Conservation (phyloP, 2,113 vertebrate species). For the Aplodontia rufa region DNA sequence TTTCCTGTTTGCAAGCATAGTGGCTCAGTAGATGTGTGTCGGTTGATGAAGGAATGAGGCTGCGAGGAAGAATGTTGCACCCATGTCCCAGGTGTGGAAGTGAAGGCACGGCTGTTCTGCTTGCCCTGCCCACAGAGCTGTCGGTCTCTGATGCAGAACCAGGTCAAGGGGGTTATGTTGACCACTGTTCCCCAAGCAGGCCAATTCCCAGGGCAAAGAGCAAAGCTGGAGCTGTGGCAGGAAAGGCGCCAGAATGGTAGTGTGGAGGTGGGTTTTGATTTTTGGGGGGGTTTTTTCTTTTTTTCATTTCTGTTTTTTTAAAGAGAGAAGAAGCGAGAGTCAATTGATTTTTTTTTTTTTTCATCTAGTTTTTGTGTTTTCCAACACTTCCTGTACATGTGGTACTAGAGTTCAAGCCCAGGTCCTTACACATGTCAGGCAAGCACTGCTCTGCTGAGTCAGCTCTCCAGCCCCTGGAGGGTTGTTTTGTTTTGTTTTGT, state of each 20-base stretch:
- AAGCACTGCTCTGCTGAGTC: too few species aligned
- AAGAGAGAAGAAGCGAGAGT: too few species aligned
- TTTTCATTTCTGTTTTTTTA: too few species aligned
- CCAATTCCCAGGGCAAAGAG: background rate
- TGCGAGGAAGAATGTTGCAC: fast-evolving
- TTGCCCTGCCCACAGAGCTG: fast-evolving
- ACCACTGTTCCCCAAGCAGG: background rate
- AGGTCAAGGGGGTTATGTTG: background rate
- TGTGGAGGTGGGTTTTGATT: background rate
- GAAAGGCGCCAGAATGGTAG: background rate
- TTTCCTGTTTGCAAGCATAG: background rate
- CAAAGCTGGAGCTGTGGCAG: background rate
- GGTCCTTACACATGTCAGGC: too few species aligned
- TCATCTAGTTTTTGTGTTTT: too few species aligned
- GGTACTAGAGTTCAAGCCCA: too few species aligned
- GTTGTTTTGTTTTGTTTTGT: too few species aligned
- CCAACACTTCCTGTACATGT: too few species aligned
- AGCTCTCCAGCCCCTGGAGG: too few species aligned
- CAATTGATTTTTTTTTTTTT: too few species aligned
- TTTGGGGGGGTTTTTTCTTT: too few species aligned
- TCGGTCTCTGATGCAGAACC: background rate
- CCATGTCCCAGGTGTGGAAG: background rate
- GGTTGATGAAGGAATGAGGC: background rate
- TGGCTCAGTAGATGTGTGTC: background rate
- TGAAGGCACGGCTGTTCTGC: fast-evolving